Evolutionary conservation across 2,888 invertebrate genomes (phyloP).

Genomic region (Boloria euphrosyne): DNA sequence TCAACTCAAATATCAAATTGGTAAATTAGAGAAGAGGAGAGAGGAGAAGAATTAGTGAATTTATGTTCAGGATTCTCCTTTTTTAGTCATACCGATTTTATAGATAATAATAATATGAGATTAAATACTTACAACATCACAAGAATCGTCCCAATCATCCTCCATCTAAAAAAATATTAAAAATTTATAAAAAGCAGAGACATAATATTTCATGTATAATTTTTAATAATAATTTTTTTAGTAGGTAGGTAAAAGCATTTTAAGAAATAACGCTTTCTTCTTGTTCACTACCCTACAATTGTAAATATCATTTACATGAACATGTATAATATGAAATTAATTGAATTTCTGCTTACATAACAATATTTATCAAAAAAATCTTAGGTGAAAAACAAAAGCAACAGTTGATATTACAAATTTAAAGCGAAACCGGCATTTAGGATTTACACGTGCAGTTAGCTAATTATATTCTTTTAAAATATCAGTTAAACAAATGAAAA

Average conservation of each 20-base stretch:
- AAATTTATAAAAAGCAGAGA: not conserved
- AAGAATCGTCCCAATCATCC: conserved; percentile 81
- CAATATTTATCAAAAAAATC: not conserved
- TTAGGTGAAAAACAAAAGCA: not conserved
- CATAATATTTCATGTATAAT: too few species aligned
- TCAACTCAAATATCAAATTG: too few species aligned
- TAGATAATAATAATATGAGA: conserved; percentile 4
- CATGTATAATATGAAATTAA: not conserved
- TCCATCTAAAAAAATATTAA: conserved; percentile 63
- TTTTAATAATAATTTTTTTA: too few species aligned
- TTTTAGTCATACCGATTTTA: not conserved
- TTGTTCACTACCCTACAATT: conserved; percentile 10
- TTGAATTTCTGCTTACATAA: not conserved
- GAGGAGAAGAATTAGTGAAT: too few species aligned
- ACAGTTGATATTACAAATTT: conserved; percentile 6
- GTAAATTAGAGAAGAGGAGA: too few species aligned
- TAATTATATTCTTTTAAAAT: conserved; percentile 3
- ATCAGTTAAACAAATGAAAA: not conserved
- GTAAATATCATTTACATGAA: not conserved
- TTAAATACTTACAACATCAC: conserved; percentile 57
- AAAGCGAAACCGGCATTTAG: conserved; percentile 9
- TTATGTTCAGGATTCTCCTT: too few species aligned
- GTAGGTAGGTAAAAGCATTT: too few species aligned
- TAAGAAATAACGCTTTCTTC: not conserved
- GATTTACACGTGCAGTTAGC: conserved; percentile 9